Evolutionary conservation across 2,888 invertebrate species (phyloP), one percentile per base, ranked within the genome.

Genomic region (Zaprionus obscuricornis): DNA sequence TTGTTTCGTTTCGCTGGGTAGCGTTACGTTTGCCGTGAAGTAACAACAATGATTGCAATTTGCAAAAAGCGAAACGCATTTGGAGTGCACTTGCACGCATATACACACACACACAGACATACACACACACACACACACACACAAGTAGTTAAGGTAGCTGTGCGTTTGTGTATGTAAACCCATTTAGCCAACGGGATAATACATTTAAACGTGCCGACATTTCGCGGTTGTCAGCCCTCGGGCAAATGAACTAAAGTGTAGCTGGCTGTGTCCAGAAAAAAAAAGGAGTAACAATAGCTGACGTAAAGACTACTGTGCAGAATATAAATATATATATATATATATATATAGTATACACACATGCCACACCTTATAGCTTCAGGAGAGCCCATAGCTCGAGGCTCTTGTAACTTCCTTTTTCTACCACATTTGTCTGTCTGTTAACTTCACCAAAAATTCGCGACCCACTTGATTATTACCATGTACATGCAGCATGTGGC

Each of bases 11-110:
- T 42, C 29, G 24, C 27, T 66, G 40, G 54, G 40, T 51, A 24
- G 26, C 39, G 39, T 18, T 33, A 20, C 45, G 40, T 52, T 65
- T 29, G 33, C 54, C 47, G 39, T 36, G 17, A 13, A 26, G 56
- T 46, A 55, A 56, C 65, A 69, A 69, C 75, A 78, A 82, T 77
- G 82, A 73, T 82, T 82, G 70, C 82, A 75, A 70, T 67, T 82
- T 66, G 65, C 57, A 58, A 77, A 72, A 74, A 73, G 78, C 60
- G 65, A 58, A 66, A 66, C 68, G 66, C 59, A 78, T 67, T 64
- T 58, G 58, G 60, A 66, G 66, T 77, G 66, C 59, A 54, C 40
- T 47, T 36, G 18, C 43, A 54, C 33, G 54, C 57, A 43, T 17
- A 33, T 22, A 27, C 40, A 8, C n/a, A 17, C 31, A 50, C 14